Percentiles rank a stretch among this genome's conserved stretches.
Conservation (phyloP, 2,888 invertebrate species). For the Drosophila anomalipes region DNA sequence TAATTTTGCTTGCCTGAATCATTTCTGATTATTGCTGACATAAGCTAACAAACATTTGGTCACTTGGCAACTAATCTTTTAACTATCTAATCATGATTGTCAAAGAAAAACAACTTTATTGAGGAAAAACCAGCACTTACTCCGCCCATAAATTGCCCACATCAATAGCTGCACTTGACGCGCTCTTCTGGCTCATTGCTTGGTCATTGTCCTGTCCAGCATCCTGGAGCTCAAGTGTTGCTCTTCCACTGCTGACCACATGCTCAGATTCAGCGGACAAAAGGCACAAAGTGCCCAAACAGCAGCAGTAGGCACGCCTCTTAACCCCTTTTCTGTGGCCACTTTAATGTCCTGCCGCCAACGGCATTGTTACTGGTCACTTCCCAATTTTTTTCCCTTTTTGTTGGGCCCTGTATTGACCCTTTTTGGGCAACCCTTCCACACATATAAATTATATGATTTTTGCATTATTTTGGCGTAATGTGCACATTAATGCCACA, state of each 20-base stretch:
- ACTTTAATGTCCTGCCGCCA: conserved; percentile 60
- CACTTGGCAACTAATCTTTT: not conserved
- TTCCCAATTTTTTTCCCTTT: conserved; percentile 1
- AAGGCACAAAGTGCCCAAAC: conserved; percentile 36
- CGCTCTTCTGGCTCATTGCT: not conserved
- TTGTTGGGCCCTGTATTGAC: not conserved
- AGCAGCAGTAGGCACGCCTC: conserved; percentile 54
- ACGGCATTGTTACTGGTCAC: conserved; percentile 59
- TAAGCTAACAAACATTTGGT: too few relatives aligned
- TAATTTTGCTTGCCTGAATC: not conserved
- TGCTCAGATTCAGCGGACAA: conserved; percentile 66
- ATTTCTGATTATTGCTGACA: not conserved
- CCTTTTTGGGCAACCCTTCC: conserved; percentile 53
- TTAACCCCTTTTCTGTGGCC: conserved; percentile 66
- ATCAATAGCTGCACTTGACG: conserved; percentile 17
- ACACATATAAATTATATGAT: conserved; percentile 73
- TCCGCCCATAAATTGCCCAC: not conserved
- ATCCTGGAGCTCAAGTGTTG: conserved; percentile 47
- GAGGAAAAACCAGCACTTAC: not conserved
- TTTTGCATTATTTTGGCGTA: conserved; percentile 80
- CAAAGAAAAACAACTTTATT: conserved; percentile 19
- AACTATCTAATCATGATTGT: not conserved
- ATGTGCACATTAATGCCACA: conserved; percentile 79
- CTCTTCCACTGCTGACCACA: conserved; percentile 63
- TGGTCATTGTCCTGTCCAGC: conserved; percentile 27